phyloP scores from a whole-genome alignment of 2,888 invertebrate species.

The Bombylius discolor region DNA sequence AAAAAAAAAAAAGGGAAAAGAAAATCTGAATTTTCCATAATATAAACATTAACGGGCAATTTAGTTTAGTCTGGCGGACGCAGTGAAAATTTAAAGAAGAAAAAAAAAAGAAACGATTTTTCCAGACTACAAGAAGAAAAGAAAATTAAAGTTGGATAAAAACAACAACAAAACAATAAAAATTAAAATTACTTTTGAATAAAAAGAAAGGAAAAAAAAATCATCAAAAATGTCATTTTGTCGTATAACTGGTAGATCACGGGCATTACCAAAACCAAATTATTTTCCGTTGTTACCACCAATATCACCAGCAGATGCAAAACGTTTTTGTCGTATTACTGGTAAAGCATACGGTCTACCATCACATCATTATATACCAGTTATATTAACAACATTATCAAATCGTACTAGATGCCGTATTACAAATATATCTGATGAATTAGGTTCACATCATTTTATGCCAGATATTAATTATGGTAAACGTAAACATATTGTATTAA shows the following conservation, averaged over 20 bases:
- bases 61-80: no score
- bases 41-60: no score
- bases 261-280: conserved; percentile 67
- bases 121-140: no score
- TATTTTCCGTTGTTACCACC: conserved; percentile 70
- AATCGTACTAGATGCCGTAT: conserved; percentile 46
- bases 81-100: no score
- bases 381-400: conserved; percentile 44
- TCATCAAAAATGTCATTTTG: conserved; percentile 51
- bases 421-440: conserved; percentile 49
- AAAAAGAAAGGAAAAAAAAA: neutral
- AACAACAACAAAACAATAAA: neutral
- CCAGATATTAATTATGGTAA: conserved; percentile 51
- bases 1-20: no score
- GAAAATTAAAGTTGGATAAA: no score
- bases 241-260: conserved; percentile 67
- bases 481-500: conserved; percentile 50
- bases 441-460: conserved; percentile 47
- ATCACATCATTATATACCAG: conserved; percentile 67
- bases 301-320: conserved; percentile 70
- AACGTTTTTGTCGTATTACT: conserved; percentile 64
- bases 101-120: no score
- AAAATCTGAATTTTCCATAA: no score
- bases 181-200: neutral
- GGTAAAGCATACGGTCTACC: conserved; percentile 62